Conservation (phyloP, 2,113 vertebrate genomes). For the Oxyura jamaicensis region DNA sequence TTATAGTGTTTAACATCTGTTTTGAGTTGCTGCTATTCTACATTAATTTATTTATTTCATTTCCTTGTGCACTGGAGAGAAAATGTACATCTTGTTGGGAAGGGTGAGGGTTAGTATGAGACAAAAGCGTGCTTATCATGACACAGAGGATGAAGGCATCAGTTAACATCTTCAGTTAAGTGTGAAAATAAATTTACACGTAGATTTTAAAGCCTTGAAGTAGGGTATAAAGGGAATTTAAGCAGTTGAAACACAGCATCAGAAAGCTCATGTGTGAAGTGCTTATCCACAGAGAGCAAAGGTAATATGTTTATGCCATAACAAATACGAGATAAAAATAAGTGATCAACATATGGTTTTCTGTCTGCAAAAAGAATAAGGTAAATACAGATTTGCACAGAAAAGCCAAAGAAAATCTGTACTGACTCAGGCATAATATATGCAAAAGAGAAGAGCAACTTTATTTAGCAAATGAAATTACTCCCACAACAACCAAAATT, state of each 20-base stretch:
- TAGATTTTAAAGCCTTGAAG: slow-evolving; percentile 26
- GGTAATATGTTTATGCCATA: neutral
- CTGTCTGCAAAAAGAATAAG: neutral
- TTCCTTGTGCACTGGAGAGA: neutral
- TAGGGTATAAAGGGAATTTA: neutral
- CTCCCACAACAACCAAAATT: neutral
- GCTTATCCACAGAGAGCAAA: neutral
- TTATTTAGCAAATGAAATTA: neutral
- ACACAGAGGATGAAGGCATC: neutral
- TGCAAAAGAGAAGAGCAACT: neutral
- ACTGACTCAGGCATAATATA: neutral
- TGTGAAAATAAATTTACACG: slow-evolving; percentile 9
- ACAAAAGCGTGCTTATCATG: neutral
- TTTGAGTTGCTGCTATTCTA: neutral
- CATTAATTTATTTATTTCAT: neutral
- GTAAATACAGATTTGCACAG: neutral
- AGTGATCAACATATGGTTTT: neutral
- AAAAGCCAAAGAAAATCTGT: neutral
- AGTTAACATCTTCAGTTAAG: neutral
- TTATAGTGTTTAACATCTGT: neutral
- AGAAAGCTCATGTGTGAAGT: neutral
- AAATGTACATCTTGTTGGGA: neutral
- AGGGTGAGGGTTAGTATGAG: neutral
- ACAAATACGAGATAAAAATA: neutral
- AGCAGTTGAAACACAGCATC: neutral